Base-by-base conservation (phyloP, 2,797 vertebrate genomes). In the Crocodylus rhombifer region DNA sequence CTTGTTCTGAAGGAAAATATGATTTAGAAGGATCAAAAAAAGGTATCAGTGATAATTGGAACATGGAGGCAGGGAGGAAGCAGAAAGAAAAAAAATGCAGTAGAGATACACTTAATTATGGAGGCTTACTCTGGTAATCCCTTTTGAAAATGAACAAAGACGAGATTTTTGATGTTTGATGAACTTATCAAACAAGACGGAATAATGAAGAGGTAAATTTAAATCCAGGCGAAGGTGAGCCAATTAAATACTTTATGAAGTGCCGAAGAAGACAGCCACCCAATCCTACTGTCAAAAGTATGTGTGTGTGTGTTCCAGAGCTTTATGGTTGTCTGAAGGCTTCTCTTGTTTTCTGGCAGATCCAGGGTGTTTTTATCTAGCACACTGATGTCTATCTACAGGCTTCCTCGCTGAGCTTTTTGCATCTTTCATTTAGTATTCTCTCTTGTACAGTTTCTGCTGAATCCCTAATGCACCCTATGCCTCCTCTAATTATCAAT, bases 161-260 rank as follows among this genome's bases (percentile, higher is more conserved):
- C 14, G 1, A 97, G 97, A 97, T 95, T 96, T 97, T 95, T 97
- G 97, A 97, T 97, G 96, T 97, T 98, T 97, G 98, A 98, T 97
- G 97, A 98, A 98, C 96, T 98, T 97, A 97, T 97, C 97, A 98
- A 97, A 97, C 95, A 96, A 94, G 96, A 97, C 96, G 97, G 97
- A 96, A 97, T 96, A 97, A 97, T 94, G 97, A 97, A 98, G 97
- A 97, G 96, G 94, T 93, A 97, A 95, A 97, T 91, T 96, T 92
- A 95, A 95, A 97, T 88, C 94, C 95, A 95, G 95, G 96, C 81
- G 74, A 95, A 97, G 97, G 96, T 95, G 96, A 98, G 93, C 94
- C 95, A 97, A 96, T 97, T 97, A 97, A 97, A 93, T 51, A 92
- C 86, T 94, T 91, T n/a, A 91, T 5, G 42, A 95, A 96, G 91